These are phyloP conservation scores for Lepidotrigona ventralis DNA, from an alignment of 1,140 invertebrate species.

Conservation along the genomic window DNA sequence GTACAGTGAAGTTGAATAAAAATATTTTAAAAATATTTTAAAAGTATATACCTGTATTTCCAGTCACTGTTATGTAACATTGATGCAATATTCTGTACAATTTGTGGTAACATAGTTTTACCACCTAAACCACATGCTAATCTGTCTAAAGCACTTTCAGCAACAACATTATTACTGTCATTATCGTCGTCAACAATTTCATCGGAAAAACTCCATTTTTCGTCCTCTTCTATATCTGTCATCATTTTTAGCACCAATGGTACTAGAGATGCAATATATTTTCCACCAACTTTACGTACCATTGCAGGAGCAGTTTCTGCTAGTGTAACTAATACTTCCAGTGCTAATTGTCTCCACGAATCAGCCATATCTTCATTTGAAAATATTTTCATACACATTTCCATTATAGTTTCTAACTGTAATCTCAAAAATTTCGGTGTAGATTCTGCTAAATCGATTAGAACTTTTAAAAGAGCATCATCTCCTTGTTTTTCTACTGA, in stretches of 20 bases:
- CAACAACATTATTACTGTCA: slow-evolving; percentile 95
- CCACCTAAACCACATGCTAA: slow-evolving; percentile 97
- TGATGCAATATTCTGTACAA: slow-evolving; percentile 90
- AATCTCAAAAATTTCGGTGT: slow-evolving; percentile 95
- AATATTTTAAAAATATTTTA: slow-evolving; percentile 27
- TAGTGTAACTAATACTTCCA: slow-evolving; percentile 97
- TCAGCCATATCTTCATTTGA: slow-evolving; percentile 86
- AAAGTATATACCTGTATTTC: slow-evolving; percentile 83
- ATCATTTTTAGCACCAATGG: slow-evolving; percentile 95
- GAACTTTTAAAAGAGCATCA: slow-evolving; percentile 92
- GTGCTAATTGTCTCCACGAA: slow-evolving; percentile 92
- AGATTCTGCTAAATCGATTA: slow-evolving; percentile 96
- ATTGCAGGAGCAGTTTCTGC: slow-evolving; percentile 97
- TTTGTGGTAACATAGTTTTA: slow-evolving; percentile 95
- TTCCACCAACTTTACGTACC: slow-evolving; percentile 93
- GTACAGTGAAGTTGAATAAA: neutral
- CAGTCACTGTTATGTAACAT: slow-evolving; percentile 94
- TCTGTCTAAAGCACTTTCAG: slow-evolving; percentile 97
- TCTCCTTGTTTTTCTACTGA: slow-evolving; percentile 93
- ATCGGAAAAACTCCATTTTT: slow-evolving; percentile 86
- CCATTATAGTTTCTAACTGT: slow-evolving; percentile 92
- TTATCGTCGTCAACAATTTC: slow-evolving; percentile 87
- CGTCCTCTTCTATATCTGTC: slow-evolving; percentile 97
- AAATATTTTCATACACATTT: slow-evolving; percentile 93
- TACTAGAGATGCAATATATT: slow-evolving; percentile 89